phyloP scores from a whole-genome alignment of 2,797 vertebrate genomes.

The Acrocephalus scirpaceus region DNA sequence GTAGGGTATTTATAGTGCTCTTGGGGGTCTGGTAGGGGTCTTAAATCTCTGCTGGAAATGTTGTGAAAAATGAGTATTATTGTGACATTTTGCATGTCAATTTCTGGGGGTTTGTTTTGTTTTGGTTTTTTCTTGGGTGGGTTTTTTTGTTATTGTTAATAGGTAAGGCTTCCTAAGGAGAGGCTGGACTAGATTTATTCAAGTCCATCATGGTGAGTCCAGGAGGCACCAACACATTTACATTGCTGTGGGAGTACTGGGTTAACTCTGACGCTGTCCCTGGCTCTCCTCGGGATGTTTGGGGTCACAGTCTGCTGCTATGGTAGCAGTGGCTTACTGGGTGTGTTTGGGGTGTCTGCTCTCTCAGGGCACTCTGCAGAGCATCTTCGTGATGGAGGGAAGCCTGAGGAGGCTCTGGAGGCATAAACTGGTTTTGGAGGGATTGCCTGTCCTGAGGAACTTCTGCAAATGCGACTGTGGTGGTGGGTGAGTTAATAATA shows the following conservation, averaged over 20 bases:
- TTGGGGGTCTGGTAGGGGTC: accelerated
- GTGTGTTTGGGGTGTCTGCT: background rate
- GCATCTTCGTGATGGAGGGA: accelerated
- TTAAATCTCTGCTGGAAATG: accelerated
- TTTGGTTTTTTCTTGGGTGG: too few relatives aligned
- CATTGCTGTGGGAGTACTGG: accelerated
- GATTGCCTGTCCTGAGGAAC: accelerated
- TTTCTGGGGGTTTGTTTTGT: too few relatives aligned
- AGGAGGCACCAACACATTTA: accelerated
- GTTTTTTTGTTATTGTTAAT: accelerated
- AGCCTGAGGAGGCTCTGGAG: too few relatives aligned
- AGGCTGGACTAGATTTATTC: background rate
- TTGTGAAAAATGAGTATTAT: accelerated
- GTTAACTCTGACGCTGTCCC: background rate
- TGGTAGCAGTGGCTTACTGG: background rate
- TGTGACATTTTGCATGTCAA: background rate
- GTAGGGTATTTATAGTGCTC: background rate
- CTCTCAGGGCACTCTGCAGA: background rate
- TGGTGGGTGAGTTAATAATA: background rate
- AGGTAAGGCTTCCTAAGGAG: accelerated
- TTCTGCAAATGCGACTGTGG: background rate
- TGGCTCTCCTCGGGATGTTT: background rate
- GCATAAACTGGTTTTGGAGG: accelerated
- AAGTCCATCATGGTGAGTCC: accelerated
- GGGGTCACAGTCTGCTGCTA: background rate